phyloP scores from a whole-genome alignment of 2,113 vertebrate genomes.

The Chascanopsetta lugubris region DNA sequence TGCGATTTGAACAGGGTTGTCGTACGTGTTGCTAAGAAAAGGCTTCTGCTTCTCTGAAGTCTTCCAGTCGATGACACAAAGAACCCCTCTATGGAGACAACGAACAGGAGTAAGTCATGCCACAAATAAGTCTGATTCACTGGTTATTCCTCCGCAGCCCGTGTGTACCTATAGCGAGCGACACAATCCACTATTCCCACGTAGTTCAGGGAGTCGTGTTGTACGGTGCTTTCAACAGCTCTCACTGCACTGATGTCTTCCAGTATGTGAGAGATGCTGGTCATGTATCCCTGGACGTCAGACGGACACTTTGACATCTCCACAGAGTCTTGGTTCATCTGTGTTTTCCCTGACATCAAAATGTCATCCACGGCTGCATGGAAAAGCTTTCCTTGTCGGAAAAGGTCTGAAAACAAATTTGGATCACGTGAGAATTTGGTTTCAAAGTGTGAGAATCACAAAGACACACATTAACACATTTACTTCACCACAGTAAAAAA shows the following conservation, averaged over 20 bases:
- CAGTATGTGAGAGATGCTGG: conserved; percentile 86
- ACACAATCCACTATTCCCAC: conserved; percentile 92
- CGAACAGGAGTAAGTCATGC: too few species aligned
- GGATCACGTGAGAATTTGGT: not conserved
- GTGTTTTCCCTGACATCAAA: conserved; percentile 65
- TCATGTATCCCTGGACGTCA: conserved; percentile 81
- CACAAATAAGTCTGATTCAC: too few species aligned
- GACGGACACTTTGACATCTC: conserved; percentile 17
- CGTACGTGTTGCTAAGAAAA: conserved; percentile 87
- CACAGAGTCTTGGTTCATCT: conserved; percentile 45
- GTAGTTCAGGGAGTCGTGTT: conserved; percentile 86
- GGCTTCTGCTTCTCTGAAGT: conserved; percentile 95
- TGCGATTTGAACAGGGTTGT: conserved; percentile 94
- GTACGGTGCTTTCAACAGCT: conserved; percentile 90
- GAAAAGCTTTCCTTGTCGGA: conserved; percentile 89
- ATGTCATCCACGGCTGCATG: conserved; percentile 86
- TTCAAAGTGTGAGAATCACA: not conserved
- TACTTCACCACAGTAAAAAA: not conserved
- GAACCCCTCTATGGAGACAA: conserved; percentile 88
- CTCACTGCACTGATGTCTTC: conserved; percentile 83
- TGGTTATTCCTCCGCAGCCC: too few species aligned
- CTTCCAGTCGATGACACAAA: conserved; percentile 98
- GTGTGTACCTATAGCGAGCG: conserved; percentile 89
- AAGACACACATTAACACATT: not conserved
- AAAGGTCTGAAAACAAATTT: conserved; percentile 81